phyloP scores from a whole-genome alignment of 2,888 invertebrate genomes.

The Sipha maydis region DNA sequence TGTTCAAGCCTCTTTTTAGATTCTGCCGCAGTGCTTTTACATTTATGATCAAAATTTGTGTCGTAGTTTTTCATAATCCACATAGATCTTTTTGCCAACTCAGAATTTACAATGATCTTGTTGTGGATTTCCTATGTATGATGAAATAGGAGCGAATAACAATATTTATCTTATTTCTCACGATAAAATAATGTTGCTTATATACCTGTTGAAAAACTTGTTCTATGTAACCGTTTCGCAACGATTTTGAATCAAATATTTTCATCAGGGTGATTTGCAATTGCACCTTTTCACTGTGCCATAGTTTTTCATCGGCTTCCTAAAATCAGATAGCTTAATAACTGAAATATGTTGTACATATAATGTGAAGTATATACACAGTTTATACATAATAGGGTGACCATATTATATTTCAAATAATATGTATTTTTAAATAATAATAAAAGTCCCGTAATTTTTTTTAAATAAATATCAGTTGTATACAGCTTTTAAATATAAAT shows the following conservation, averaged over 20 bases:
- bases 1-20: conserved; percentile 76
- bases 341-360: no score
- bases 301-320: conserved; percentile 41
- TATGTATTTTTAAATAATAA: no score
- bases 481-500: no score
- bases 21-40: conserved; percentile 69
- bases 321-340: neutral
- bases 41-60: neutral
- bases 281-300: conserved; percentile 41
- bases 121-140: conserved; percentile 78
- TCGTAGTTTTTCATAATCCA: conserved; percentile 72
- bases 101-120: conserved; percentile 79
- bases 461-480: no score
- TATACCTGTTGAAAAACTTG: conserved; percentile 39
- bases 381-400: no score
- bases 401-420: no score
- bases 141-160: conserved; percentile 62
- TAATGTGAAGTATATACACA: no score
- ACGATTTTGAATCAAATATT: neutral
- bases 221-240: neutral
- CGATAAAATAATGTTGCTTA: neutral
- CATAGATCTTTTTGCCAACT: conserved; percentile 81
- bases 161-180: neutral
- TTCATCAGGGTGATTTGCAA: conserved; percentile 42
- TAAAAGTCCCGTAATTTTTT: no score